phyloP scores from a whole-genome alignment of 1,140 invertebrate genomes.

The Colletes latitarsis region DNA sequence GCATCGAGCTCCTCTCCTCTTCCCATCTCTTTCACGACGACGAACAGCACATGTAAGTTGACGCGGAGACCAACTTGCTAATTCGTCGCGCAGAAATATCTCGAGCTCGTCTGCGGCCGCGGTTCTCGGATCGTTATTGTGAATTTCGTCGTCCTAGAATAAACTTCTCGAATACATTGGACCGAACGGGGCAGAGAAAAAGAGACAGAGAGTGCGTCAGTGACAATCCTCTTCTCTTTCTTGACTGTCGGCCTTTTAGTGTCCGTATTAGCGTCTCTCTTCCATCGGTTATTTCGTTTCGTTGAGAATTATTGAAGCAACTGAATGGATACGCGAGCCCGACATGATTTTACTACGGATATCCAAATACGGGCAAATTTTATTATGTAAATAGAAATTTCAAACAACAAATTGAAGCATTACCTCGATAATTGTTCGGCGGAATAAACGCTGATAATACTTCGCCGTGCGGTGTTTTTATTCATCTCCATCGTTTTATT shows the following conservation, averaged over 20 bases:
- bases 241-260: slow-evolving; percentile 21
- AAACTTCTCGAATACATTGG: slow-evolving; percentile 30
- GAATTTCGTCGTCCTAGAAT: slow-evolving; percentile 58
- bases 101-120: slow-evolving; percentile 45
- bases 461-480: no score
- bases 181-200: background rate
- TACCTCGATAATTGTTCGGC: no score
- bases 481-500: no score
- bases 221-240: background rate
- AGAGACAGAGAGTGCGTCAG: background rate
- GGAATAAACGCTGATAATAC: no score
- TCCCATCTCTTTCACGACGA: background rate
- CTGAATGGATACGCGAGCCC: slow-evolving; percentile 4
- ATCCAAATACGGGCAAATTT: background rate
- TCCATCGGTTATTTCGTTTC: slow-evolving; percentile 14
- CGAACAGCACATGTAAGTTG: slow-evolving; percentile 24
- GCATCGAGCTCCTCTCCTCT: slow-evolving; percentile 7
- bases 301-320: slow-evolving; percentile 24
- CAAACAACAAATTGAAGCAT: no score
- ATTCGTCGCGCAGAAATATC: slow-evolving; percentile 63
- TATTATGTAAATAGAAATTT: no score
- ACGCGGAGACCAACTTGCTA: slow-evolving; percentile 36
- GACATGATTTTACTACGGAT: background rate
- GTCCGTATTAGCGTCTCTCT: slow-evolving; percentile 12
- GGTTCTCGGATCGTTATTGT: slow-evolving; percentile 52